Conservation (phyloP, 2,888 invertebrate genomes). For the Leptopterna dolabrata region DNA sequence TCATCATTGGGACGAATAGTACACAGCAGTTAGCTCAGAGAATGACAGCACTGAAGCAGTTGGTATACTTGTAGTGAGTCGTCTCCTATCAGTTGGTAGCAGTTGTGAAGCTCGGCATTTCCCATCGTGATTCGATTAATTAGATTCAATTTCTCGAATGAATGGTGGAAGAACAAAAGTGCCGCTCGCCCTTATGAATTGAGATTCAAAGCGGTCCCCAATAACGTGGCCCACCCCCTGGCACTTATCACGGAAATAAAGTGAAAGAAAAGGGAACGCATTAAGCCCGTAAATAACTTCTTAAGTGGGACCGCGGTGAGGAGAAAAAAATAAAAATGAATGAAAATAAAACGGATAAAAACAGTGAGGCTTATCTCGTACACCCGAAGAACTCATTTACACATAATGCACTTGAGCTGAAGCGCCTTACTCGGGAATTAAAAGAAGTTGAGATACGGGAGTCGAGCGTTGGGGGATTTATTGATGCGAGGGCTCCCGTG, state of each 20-base stretch:
- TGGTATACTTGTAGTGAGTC: too few species aligned
- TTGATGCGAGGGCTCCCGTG: neutral
- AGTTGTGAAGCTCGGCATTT: neutral
- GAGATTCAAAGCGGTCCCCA: neutral
- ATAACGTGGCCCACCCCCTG: neutral
- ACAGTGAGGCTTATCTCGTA: neutral
- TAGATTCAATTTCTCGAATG: neutral
- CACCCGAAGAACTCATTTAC: neutral
- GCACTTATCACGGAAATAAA: neutral
- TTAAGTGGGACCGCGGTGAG: neutral
- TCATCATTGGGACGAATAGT: too few species aligned
- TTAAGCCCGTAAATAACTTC: neutral
- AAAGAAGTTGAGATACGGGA: conserved; percentile 7
- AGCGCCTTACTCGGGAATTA: neutral
- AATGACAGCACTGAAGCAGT: too few species aligned
- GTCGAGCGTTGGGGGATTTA: neutral
- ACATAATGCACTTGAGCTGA: neutral
- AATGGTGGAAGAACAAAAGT: neutral
- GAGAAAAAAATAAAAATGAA: neutral
- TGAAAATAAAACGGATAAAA: neutral
- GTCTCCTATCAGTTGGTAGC: neutral
- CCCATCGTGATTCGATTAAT: neutral
- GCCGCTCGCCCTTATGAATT: neutral
- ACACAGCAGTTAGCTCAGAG: too few species aligned
- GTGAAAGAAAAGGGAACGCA: neutral